phyloP scores from a whole-genome alignment of 2,888 invertebrate species.

The Aproaerema taeniolella region DNA sequence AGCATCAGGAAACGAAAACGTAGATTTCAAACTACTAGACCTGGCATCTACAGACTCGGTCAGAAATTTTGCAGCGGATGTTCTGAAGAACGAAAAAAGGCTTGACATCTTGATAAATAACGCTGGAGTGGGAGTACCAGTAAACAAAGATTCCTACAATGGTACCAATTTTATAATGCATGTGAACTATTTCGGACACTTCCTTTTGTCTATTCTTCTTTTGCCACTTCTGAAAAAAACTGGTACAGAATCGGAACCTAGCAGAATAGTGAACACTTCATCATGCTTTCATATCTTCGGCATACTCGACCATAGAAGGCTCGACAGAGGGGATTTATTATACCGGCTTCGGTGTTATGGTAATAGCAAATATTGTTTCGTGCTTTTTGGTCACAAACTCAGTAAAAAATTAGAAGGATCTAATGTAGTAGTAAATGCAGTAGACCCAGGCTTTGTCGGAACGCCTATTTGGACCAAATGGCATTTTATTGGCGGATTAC shows the following conservation, averaged over 20 bases:
- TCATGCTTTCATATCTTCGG: constrained; percentile 85
- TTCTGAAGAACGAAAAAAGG: constrained; percentile 82
- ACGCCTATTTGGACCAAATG: constrained; percentile 82
- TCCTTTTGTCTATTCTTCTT: constrained; percentile 91
- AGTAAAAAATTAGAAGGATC: constrained; percentile 79
- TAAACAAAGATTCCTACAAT: constrained; percentile 81
- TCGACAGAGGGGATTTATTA: neutral
- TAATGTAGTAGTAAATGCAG: constrained; percentile 84
- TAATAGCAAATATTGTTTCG: constrained; percentile 83
- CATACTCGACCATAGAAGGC: constrained; percentile 69
- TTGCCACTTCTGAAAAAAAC: constrained; percentile 84
- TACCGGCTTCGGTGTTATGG: constrained; percentile 68
- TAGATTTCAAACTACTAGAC: constrained; percentile 85
- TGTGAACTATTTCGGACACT: constrained; percentile 95
- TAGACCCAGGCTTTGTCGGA: constrained; percentile 91
- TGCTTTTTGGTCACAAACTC: constrained; percentile 84
- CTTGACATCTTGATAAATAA: constrained; percentile 93
- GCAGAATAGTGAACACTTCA: constrained; percentile 87
- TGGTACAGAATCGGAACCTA: constrained; percentile 73
- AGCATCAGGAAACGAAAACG: constrained; percentile 81
- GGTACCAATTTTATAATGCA: constrained; percentile 93
- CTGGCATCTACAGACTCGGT: constrained; percentile 85
- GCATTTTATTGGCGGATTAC: constrained; percentile 57
- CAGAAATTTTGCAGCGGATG: constrained; percentile 86
- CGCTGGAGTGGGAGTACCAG: constrained; percentile 86